Evolutionary conservation across 2,888 invertebrate species (phyloP), one percentile per base, ranked within the genome.

Genomic region (Polydesmus complanatus): DNA sequence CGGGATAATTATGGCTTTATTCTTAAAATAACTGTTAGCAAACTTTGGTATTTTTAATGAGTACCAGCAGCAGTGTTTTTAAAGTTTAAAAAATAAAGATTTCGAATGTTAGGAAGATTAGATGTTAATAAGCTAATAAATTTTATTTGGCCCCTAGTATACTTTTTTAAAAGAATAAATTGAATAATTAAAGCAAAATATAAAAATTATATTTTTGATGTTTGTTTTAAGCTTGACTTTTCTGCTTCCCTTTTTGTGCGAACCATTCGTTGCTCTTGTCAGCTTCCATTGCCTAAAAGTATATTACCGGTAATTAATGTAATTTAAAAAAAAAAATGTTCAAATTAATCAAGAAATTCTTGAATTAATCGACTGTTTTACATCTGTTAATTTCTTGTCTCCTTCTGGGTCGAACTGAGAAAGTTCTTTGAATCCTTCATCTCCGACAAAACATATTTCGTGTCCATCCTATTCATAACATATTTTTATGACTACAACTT

Each of bases 371-470:
- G 5, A 47, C 26, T 52, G 3, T 27, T 73, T 1, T 56, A 60
- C 61, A 68, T 84, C 82, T 67, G 87, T 81, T 26, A 97, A 77
- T 51, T 85, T 79, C n/a, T 79, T 77, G 66, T 92, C 87, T 55
- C 88, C 88, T 59, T 85, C 80, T 0, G 86, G 84, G 72, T 97
- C 96, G 2, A 89, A 81, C 68, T 86, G 80, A 0, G 95, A 94
- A 49, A 97, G 76, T 69, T 93, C 80, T 3, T 85, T 77, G 77
- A 94, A 98, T 48, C 86, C 93, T 77, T 95, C 94, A 69, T 95
- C 94, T 65, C 95, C 96, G 3, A 97, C 97, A 75, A 96, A 96
- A 75, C 97, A 97, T 65, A 98, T 97, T 79, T 98, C 97, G 74
- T 96, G 96, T 0, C 83, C 90, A 76, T 96, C 93, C 83, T 83